Evolutionary conservation across 2,113 vertebrate species (phyloP).

Genomic region (Ailurus styani): DNA sequence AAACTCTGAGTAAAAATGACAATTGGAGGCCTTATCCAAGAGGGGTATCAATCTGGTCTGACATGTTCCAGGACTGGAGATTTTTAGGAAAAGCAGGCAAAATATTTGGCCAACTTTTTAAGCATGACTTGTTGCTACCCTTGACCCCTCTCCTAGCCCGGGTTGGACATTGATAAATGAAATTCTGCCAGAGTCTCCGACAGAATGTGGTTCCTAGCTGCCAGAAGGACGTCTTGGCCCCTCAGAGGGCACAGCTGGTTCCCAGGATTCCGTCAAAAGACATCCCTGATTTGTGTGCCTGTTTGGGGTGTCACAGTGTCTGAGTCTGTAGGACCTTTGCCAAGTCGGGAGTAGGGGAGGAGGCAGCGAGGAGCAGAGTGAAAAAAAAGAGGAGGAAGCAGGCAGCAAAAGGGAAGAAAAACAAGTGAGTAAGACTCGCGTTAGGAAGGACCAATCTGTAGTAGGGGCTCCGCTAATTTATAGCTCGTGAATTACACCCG

Average conservation of each 20-base stretch:
- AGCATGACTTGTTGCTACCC: background rate
- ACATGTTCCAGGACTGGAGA: background rate
- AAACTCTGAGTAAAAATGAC: background rate
- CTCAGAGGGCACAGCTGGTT: background rate
- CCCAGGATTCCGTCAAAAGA: background rate
- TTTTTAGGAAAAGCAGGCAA: background rate
- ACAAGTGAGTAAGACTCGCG: background rate
- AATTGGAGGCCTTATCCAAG: background rate
- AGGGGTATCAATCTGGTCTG: background rate
- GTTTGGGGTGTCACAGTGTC: background rate
- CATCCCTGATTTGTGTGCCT: constrained; percentile 29
- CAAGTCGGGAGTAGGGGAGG: background rate
- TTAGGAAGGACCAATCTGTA: background rate
- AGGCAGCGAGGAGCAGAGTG: background rate
- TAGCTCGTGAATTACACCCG: constrained; percentile 47
- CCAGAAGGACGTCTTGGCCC: background rate
- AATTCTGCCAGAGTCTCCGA: background rate
- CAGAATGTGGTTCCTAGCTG: background rate
- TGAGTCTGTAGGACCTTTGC: background rate
- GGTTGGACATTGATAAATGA: constrained; percentile 26
- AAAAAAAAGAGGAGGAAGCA: background rate
- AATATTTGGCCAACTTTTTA: constrained; percentile 16
- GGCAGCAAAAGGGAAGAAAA: background rate
- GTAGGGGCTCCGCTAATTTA: constrained; percentile 45
- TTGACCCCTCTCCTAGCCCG: background rate